Percentiles rank a stretch among this genome's conserved stretches.
Evolutionary conservation across 2,888 invertebrate genomes (phyloP).

Genomic region (Eurytoma adleriae): DNA sequence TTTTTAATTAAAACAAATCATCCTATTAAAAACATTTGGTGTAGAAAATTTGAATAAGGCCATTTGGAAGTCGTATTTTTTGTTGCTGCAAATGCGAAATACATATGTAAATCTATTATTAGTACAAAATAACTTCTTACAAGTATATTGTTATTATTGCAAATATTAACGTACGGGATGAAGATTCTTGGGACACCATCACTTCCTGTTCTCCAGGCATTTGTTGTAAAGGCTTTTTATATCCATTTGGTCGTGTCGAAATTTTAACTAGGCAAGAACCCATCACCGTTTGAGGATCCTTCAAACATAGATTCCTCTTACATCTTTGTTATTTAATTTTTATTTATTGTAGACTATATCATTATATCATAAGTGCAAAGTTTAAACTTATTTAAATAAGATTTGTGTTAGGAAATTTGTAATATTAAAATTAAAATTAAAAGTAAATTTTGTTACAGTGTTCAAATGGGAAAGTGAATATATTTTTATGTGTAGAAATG

Average conservation of each 20-base stretch:
- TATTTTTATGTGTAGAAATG: too few species aligned
- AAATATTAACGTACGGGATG: slow-evolving; percentile 26
- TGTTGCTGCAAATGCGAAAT: slow-evolving; percentile 15
- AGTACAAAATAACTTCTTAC: neutral
- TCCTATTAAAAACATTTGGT: slow-evolving; percentile 9
- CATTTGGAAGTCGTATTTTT: slow-evolving; percentile 26
- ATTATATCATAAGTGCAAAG: too few species aligned
- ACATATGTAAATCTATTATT: neutral
- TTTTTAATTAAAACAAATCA: slow-evolving; percentile 3
- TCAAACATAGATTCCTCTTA: slow-evolving; percentile 40
- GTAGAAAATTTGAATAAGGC: slow-evolving; percentile 29
- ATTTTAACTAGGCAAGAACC: slow-evolving; percentile 50
- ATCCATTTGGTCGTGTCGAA: slow-evolving; percentile 27
- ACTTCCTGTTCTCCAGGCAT: slow-evolving; percentile 23
- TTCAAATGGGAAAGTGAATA: too few species aligned
- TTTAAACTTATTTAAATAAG: too few species aligned
- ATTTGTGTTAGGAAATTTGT: too few species aligned
- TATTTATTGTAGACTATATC: neutral
- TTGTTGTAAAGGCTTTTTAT: slow-evolving; percentile 29
- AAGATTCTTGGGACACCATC: neutral
- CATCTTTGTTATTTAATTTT: slow-evolving; percentile 8
- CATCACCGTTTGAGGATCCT: slow-evolving; percentile 44
- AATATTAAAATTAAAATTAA: too few species aligned
- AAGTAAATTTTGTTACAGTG: too few species aligned
- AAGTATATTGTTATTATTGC: neutral